These are phyloP conservation scores for Nerophis ophidion DNA, from an alignment of 2,113 vertebrate species.

Conservation along the genomic window DNA sequence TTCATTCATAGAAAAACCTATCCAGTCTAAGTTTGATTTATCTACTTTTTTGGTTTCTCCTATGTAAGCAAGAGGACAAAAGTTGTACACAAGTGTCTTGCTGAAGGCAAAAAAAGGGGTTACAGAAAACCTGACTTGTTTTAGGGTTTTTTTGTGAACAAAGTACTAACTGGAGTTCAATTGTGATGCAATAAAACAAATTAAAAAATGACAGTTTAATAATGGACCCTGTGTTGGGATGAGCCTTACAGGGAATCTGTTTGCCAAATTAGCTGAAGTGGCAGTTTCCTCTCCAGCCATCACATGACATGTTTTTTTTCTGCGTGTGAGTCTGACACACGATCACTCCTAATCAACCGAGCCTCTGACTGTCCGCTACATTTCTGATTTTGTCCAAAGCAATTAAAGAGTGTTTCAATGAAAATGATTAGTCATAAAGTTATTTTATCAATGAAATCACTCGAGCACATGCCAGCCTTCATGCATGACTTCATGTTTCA, in stretches of 20 bases:
- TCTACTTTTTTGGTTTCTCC: too few species aligned
- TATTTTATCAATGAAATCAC: too few species aligned
- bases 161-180: constrained; percentile 6
- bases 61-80: neutral
- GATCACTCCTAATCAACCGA: constrained; percentile 22
- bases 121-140: neutral
- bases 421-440: too few species aligned
- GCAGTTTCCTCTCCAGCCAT: constrained; percentile 42
- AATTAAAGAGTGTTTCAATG: neutral
- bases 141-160: constrained; percentile 10
- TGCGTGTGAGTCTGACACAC: constrained; percentile 4
- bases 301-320: constrained; percentile 39
- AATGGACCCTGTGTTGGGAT: neutral
- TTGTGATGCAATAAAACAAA: constrained; percentile 9
- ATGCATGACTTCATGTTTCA: too few species aligned
- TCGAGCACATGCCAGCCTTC: too few species aligned
- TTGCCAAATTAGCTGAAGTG: constrained; percentile 18
- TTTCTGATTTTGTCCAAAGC: constrained; percentile 21
- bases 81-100: neutral
- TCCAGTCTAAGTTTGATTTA: too few species aligned
- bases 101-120: constrained; percentile 9
- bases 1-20: neutral
- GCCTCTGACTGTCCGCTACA: constrained; percentile 18
- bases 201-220: constrained; percentile 15
- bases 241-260: constrained; percentile 21